Conservation (phyloP, 2,113 vertebrate species). For the Apteryx owenii region DNA sequence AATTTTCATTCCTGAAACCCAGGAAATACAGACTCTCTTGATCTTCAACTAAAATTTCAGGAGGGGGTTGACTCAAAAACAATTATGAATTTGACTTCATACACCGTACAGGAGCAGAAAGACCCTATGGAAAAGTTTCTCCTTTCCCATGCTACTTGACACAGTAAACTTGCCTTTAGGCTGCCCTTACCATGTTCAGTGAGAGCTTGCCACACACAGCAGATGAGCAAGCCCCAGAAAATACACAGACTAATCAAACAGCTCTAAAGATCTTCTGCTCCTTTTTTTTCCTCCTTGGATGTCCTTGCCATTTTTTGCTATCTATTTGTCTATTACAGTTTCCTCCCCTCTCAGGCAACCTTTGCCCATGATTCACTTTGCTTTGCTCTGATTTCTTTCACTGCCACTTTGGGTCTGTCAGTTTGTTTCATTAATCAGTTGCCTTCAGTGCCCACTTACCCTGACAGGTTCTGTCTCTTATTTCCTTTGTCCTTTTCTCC, state of each 20-base stretch:
- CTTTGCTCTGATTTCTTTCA: constrained; percentile 19
- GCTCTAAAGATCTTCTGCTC: neutral
- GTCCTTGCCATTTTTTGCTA: neutral
- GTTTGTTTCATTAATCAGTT: neutral
- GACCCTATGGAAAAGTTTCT: neutral
- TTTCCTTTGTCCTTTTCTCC: neutral
- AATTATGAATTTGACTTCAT: neutral
- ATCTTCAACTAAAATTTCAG: neutral
- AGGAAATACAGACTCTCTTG: neutral
- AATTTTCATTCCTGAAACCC: neutral
- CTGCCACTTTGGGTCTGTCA: constrained; percentile 43
- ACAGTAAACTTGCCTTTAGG: neutral
- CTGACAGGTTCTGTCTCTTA: constrained; percentile 32
- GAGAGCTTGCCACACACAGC: neutral
- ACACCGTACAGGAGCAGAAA: neutral
- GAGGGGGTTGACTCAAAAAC: neutral
- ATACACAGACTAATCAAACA: neutral
- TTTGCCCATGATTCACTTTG: neutral
- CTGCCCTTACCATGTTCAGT: neutral
- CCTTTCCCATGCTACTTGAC: neutral
- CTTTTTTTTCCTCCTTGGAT: neutral
- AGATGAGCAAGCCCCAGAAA: neutral
- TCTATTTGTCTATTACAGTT: neutral
- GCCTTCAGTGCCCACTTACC: neutral
- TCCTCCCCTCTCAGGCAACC: neutral